These are phyloP conservation scores for Cyanoderma ruficeps DNA, from an alignment of 2,113 vertebrate genomes.

Conservation along the genomic window DNA sequence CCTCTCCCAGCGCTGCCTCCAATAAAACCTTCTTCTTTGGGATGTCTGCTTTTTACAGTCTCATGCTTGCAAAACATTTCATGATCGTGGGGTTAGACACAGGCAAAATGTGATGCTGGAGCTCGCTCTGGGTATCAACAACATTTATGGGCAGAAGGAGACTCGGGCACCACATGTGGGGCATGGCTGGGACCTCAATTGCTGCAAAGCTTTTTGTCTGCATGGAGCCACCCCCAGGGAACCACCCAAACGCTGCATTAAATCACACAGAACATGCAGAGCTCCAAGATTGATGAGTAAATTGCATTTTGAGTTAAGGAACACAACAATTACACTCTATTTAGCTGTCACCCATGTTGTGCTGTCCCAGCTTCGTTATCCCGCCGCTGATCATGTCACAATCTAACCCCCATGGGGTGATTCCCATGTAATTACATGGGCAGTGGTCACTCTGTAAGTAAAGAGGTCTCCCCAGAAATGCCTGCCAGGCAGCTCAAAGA, in stretches of 20 bases:
- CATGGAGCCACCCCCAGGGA: background rate
- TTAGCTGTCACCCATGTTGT: background rate
- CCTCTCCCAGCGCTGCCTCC: background rate
- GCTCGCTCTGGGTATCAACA: rapidly evolving
- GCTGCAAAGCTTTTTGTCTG: background rate
- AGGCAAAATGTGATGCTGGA: background rate
- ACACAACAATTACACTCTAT: background rate
- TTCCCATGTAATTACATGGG: background rate
- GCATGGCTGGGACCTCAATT: background rate
- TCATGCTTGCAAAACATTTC: background rate
- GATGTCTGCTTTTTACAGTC: background rate
- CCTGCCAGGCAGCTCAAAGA: background rate
- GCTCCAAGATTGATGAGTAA: background rate
- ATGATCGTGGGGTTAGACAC: rapidly evolving
- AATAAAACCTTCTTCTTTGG: rapidly evolving
- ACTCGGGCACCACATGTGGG: rapidly evolving
- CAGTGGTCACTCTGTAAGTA: background rate
- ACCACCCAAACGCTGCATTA: rapidly evolving
- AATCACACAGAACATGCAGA: background rate
- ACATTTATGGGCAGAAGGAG: background rate
- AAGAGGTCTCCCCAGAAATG: background rate
- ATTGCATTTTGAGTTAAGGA: background rate
- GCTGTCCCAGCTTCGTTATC: background rate
- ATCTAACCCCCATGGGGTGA: background rate
- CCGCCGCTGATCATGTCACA: background rate